Percentiles rank a stretch among this genome's conserved stretches.
Conservation (phyloP, 2,888 invertebrate genomes). For the Uropetala carovei region DNA sequence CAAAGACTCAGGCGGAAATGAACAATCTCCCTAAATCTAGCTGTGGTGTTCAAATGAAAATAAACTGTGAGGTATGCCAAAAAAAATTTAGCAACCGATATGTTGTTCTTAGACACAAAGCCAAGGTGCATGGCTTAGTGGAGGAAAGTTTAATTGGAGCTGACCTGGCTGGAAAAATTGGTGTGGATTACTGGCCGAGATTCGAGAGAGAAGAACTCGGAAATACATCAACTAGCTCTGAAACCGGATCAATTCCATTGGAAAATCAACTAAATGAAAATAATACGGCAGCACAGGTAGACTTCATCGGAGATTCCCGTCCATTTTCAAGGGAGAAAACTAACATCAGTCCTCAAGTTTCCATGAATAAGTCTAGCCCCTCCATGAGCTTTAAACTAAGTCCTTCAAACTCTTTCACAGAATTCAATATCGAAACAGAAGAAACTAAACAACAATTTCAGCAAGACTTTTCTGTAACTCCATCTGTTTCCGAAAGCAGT, state of each 20-base stretch:
- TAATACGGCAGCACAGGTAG: constrained; percentile 8
- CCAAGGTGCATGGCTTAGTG: constrained; percentile 80
- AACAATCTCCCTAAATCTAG: constrained; percentile 69
- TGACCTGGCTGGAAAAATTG: constrained; percentile 64
- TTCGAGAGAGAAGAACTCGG: constrained; percentile 65
- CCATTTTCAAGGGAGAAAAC: constrained; percentile 62
- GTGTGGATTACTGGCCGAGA: constrained; percentile 66
- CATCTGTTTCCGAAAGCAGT: background rate
- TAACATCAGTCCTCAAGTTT: constrained; percentile 36
- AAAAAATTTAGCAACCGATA: constrained; percentile 86
- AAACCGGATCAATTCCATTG: constrained; percentile 65
- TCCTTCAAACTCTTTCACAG: constrained; percentile 62
- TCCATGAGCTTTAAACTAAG: constrained; percentile 65
- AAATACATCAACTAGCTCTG: constrained; percentile 66
- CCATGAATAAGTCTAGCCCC: constrained; percentile 56
- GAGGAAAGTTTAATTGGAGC: constrained; percentile 53
- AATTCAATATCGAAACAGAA: constrained; percentile 54
- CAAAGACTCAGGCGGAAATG: constrained; percentile 70
- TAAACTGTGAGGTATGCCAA: constrained; percentile 83
- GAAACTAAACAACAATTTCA: constrained; percentile 55
- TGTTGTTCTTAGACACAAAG: constrained; percentile 83
- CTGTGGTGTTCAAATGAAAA: constrained; percentile 70
- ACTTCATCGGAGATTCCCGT: constrained; percentile 38
- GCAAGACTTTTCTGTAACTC: background rate
- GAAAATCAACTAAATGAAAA: constrained; percentile 47